Evolutionary conservation across 2,797 vertebrate species (phyloP), one percentile per base, ranked within the genome.

Genomic region (Aplochiton taeniatus): DNA sequence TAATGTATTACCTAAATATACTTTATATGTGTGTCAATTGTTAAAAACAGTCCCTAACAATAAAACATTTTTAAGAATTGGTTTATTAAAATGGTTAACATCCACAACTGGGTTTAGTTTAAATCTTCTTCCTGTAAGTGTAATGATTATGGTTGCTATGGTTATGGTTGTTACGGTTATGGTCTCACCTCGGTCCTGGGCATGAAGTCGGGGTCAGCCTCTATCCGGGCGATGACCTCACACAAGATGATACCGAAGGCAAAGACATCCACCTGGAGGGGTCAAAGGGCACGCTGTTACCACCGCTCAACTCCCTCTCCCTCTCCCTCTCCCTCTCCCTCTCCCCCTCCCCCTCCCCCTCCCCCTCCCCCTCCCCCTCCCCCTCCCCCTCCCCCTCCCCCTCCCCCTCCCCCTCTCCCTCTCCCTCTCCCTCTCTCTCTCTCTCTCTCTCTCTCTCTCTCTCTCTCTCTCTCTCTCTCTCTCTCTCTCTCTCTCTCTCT

Each of bases 161-260:
- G 18, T 18, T 8, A 20, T 4, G 18, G 19, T 11, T 55, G 19
- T 12, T 11, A 41, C 9, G 12, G 19, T 60, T 12, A 11, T 41
- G 11, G 31, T 31, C 3, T 31, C 77, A 94, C 93, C 92, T 94
- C 92, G 0, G 91, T 94, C 8, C 94, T 91, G 52, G 93, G 94
- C 16, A 95, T 83, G 73, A 93, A 93, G 85, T 96, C 94, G 0
- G 94, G 94, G 73, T 95, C 94, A 0, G 94, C 94, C 0, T 94
- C 92, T 13, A 96, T 85, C 20, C 94, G 90, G 12, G 93, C 94
- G 0, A 96, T 95, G 75, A 89, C 90, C 87, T 96, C 95, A 0
- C 95, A 95, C 43, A 95, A 84, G 78, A 96, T 93, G 76, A 96
- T 95, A 43, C 95, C 94, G 0, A 91, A 96, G 0, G 93, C 89